Evolutionary conservation across 35 echinoderm and acorn worm genomes (phyloP).

Genomic region (Chiridota heheva): DNA sequence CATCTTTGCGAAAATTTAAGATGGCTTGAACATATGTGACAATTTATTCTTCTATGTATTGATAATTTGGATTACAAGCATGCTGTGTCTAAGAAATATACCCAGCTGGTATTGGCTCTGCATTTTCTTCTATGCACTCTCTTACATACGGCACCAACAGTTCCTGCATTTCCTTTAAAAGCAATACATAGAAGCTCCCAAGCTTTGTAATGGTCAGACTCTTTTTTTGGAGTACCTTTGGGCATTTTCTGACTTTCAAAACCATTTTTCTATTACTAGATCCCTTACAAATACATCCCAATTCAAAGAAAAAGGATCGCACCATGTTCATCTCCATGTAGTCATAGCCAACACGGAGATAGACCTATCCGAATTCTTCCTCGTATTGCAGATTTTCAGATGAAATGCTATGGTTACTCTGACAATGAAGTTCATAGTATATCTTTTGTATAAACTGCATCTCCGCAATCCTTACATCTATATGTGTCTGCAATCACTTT

Average conservation of each 20-base stretch:
- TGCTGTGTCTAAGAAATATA: neutral
- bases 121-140: neutral
- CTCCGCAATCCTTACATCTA: neutral
- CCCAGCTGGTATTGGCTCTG: neutral
- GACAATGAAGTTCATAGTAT: neutral
- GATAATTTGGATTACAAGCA: constrained; percentile 35
- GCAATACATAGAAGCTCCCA: neutral
- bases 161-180: constrained; percentile 1
- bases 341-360: neutral
- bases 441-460: neutral
- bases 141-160: constrained; percentile 42
- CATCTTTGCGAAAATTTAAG: constrained; percentile 2
- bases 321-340: neutral
- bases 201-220: neutral
- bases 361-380: neutral
- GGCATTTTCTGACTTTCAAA: neutral
- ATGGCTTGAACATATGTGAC: constrained; percentile 33
- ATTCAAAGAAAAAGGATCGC: neutral
- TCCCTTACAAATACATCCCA: constrained; percentile 30
- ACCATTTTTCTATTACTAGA: constrained; percentile 6
- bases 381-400: too few relatives aligned
- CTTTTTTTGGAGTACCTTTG: neutral
- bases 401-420: too few relatives aligned
- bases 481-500: constrained; percentile 9
- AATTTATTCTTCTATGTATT: constrained; percentile 31